Conservation (phyloP, 2,888 invertebrate genomes). For the Lissonota sp. region DNA sequence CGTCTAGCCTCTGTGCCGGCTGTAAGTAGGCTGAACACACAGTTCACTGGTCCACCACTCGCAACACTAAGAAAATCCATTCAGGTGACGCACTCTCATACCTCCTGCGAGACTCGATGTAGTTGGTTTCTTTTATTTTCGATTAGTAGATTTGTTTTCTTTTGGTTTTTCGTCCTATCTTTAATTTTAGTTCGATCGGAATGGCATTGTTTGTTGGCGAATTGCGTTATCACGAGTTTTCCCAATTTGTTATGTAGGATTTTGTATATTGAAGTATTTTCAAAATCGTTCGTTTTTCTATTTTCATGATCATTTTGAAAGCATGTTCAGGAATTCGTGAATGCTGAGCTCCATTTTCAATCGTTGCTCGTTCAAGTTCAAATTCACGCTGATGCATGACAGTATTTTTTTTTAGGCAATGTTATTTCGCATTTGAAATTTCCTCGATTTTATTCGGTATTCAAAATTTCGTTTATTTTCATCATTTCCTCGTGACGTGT, state of each 20-base stretch:
- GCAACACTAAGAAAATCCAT: slow-evolving; percentile 86
- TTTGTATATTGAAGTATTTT: slow-evolving; percentile 9
- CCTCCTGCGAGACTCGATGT: slow-evolving; percentile 82
- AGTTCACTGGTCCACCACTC: slow-evolving; percentile 87
- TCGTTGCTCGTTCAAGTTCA: too few relatives aligned
- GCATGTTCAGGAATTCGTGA: too few relatives aligned
- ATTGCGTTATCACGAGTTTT: not conserved
- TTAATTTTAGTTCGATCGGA: slow-evolving; percentile 73
- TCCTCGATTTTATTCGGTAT: too few relatives aligned
- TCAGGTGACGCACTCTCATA: slow-evolving; percentile 83
- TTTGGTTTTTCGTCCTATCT: slow-evolving; percentile 57
- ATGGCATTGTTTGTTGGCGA: slow-evolving; percentile 70
- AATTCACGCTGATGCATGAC: too few relatives aligned
- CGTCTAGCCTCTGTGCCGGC: slow-evolving; percentile 94
- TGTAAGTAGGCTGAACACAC: slow-evolving; percentile 90
- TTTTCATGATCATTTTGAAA: too few relatives aligned
- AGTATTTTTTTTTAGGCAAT: too few relatives aligned
- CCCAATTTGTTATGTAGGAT: not conserved
- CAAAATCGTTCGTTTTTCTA: too few relatives aligned
- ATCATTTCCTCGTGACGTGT: too few relatives aligned
- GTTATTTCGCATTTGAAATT: too few relatives aligned
- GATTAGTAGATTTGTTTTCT: slow-evolving; percentile 44
- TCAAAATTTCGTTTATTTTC: too few relatives aligned
- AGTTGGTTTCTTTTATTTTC: slow-evolving; percentile 69
- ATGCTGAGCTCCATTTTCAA: too few relatives aligned